These are phyloP conservation scores for Isaurus tuberculatus DNA, from an alignment of 92 coral and sea anemone genomes.

Conservation along the genomic window DNA sequence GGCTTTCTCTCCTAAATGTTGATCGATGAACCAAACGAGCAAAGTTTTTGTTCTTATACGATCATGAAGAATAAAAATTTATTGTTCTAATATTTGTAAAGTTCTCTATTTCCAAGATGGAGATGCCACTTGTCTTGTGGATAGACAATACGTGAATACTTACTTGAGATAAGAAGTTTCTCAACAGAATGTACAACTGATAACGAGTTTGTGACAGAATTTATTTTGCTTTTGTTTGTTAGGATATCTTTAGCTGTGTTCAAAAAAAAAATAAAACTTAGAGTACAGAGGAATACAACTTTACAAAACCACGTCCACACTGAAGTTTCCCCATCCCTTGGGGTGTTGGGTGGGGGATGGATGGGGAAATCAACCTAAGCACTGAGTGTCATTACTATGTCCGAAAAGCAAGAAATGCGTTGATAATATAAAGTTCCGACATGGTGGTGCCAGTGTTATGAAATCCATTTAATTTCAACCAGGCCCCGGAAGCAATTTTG, in stretches of 20 bases:
- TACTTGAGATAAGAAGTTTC: neutral
- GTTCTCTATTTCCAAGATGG: no score
- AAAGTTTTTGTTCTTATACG: no score
- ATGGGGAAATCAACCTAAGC: no score
- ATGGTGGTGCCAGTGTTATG: constrained; percentile 18
- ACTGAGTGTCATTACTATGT: no score
- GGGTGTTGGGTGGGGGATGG: no score
- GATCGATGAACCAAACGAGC: no score
- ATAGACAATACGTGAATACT: neutral
- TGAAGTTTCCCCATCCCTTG: no score
- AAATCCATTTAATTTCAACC: constrained; percentile 7
- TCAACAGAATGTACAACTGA: neutral
- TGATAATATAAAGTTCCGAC: neutral
- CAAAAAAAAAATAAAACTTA: neutral
- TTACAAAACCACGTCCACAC: no score
- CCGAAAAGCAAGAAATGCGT: neutral
- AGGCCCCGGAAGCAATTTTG: constrained; percentile 13
- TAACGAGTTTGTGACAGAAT: neutral
- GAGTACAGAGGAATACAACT: neutral
- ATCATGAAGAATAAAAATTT: no score
- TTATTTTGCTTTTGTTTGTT: neutral
- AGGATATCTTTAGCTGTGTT: neutral
- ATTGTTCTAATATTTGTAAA: no score
- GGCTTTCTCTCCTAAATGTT: no score
- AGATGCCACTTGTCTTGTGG: neutral